These are phyloP conservation scores for Watsonalla cultraria DNA, from an alignment of 2,888 invertebrate species.

Conservation along the genomic window DNA sequence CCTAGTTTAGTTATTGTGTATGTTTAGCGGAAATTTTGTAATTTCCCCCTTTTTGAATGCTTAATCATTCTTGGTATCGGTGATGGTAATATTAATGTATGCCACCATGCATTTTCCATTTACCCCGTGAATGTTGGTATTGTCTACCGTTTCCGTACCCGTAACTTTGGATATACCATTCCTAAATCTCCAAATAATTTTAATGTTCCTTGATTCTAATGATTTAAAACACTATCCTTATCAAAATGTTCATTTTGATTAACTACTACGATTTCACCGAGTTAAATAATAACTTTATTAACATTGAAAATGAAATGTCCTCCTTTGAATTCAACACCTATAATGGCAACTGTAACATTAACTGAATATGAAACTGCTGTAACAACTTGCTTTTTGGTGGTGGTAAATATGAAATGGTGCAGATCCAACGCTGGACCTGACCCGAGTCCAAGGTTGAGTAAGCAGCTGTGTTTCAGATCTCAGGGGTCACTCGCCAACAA, in stretches of 20 bases:
- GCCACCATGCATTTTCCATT: constrained; percentile 52
- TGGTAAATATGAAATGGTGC: constrained; percentile 32
- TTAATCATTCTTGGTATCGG: constrained; percentile 78
- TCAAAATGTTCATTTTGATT: too few species aligned
- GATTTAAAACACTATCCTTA: too few species aligned
- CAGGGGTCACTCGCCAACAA: constrained; percentile 93
- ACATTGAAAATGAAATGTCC: too few species aligned
- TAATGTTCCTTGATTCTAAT: too few species aligned
- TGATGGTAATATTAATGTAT: constrained; percentile 63
- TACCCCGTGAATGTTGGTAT: constrained; percentile 46
- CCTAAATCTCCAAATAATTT: constrained; percentile 10
- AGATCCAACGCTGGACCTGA: constrained; percentile 75
- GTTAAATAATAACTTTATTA: too few species aligned
- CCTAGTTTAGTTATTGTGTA: constrained; percentile 8
- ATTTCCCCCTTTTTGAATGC: constrained; percentile 64
- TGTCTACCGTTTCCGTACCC: constrained; percentile 27
- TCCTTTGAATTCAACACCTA: too few species aligned
- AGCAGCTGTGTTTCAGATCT: constrained; percentile 85
- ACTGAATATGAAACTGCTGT: background rate
- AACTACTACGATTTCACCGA: too few species aligned
- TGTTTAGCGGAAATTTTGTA: constrained; percentile 41
- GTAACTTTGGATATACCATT: constrained; percentile 31
- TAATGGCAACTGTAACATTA: too few species aligned
- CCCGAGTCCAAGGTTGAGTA: constrained; percentile 79
- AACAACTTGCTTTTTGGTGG: constrained; percentile 31